These are phyloP conservation scores for Episyrphus balteatus DNA, from an alignment of 1,140 invertebrate species.

Conservation along the genomic window DNA sequence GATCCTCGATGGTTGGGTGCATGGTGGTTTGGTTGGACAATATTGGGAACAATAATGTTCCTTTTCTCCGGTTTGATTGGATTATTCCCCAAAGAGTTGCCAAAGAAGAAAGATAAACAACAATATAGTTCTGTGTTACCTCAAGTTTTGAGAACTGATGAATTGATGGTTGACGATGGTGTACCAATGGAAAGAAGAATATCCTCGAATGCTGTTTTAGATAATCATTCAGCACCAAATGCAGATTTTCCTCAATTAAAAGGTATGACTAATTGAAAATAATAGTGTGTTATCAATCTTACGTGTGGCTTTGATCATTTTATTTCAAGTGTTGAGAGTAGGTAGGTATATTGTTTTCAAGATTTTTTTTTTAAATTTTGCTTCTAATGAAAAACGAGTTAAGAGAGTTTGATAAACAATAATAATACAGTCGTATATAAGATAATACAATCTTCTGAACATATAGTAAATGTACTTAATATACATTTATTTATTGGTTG, in stretches of 20 bases:
- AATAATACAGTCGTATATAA: too few relatives aligned
- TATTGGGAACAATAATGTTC: constrained; percentile 45
- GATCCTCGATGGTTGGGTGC: constrained; percentile 57
- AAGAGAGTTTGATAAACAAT: too few relatives aligned
- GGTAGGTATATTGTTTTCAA: too few relatives aligned
- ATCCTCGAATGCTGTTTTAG: constrained; percentile 24
- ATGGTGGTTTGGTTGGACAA: constrained; percentile 60
- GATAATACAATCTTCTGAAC: too few relatives aligned
- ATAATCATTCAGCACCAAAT: constrained; percentile 16
- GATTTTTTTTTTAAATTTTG: too few relatives aligned
- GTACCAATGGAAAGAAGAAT: constrained; percentile 16
- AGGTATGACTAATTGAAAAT: constrained; percentile 1
- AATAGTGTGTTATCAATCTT: too few relatives aligned
- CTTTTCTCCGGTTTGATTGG: constrained; percentile 47
- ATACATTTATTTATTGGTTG: too few relatives aligned
- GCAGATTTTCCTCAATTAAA: constrained; percentile 24
- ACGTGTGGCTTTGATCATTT: too few relatives aligned
- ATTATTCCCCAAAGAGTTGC: constrained; percentile 47
- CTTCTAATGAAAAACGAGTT: too few relatives aligned
- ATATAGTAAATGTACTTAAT: too few relatives aligned
- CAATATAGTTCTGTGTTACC: constrained; percentile 27
- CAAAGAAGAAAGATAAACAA: constrained; percentile 17
- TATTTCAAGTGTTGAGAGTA: too few relatives aligned
- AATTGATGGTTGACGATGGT: constrained; percentile 24
- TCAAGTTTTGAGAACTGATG: constrained; percentile 25